Percentiles rank a stretch among this genome's conserved stretches.
Evolutionary conservation across 2,797 vertebrate species (phyloP).

Genomic region (Sebastes itinus): DNA sequence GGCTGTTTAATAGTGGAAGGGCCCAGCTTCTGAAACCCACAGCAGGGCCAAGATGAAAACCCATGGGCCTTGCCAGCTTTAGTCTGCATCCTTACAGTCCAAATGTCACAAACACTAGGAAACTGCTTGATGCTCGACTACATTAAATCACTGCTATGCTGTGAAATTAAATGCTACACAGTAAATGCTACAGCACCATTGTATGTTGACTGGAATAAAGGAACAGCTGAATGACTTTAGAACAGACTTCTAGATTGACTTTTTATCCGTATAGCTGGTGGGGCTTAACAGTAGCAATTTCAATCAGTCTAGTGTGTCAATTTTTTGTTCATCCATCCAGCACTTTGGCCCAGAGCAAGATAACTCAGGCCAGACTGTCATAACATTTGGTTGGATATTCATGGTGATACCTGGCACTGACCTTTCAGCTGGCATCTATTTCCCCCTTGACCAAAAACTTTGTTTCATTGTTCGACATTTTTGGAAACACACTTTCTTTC

Average conservation of each 20-base stretch:
- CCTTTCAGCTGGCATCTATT: background rate
- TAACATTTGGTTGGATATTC: background rate
- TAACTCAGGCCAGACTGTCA: background rate
- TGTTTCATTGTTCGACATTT: background rate
- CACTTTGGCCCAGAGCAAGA: background rate
- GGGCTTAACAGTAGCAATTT: background rate
- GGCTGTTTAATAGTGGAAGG: constrained; percentile 16
- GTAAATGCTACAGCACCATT: background rate
- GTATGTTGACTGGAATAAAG: background rate
- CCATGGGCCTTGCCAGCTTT: background rate
- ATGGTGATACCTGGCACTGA: background rate
- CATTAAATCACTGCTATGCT: background rate
- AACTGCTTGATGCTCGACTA: background rate
- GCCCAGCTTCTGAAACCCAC: background rate
- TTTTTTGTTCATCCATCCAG: background rate
- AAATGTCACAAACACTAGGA: constrained; percentile 14
- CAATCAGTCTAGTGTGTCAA: background rate
- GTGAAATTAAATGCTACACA: constrained; percentile 1
- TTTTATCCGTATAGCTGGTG: too few relatives aligned
- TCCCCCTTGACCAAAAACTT: background rate
- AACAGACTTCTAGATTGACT: background rate
- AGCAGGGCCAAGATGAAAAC: background rate
- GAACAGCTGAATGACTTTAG: background rate
- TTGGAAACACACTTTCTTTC: background rate
- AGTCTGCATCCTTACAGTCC: constrained; percentile 5